These are phyloP conservation scores for Cantharis rustica DNA, from an alignment of 2,888 invertebrate species.

Conservation along the genomic window DNA sequence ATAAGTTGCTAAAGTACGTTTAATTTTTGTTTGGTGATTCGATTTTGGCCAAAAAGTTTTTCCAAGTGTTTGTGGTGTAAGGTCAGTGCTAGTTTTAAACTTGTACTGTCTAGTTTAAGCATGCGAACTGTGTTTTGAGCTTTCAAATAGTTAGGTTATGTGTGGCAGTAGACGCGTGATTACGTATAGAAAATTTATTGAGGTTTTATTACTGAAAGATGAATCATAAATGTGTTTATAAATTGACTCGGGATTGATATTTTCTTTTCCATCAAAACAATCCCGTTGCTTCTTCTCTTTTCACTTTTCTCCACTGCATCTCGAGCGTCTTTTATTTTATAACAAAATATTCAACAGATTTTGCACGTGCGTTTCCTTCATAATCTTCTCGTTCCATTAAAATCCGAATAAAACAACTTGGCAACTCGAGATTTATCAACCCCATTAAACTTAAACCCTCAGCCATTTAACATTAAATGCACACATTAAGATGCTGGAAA, in stretches of 20 bases:
- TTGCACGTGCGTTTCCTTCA: not conserved
- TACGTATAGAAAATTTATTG: conserved; percentile 35
- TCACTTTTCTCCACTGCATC: not conserved
- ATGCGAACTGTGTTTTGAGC: conserved; percentile 39
- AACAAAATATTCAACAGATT: not conserved
- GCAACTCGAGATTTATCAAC: not conserved
- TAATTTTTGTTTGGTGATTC: conserved; percentile 35
- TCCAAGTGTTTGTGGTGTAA: conserved; percentile 29
- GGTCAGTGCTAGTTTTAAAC: conserved; percentile 39
- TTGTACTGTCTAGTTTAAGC: conserved; percentile 37
- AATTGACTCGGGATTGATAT: conserved; percentile 12
- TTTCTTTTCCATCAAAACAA: not conserved
- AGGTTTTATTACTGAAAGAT: conserved; percentile 30
- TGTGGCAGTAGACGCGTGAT: conserved; percentile 35
- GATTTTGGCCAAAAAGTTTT: conserved; percentile 29
- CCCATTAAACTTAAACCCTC: not conserved
- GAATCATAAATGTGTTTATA: conserved; percentile 34
- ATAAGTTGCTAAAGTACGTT: conserved; percentile 46
- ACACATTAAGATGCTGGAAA: not conserved
- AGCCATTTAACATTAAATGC: not conserved
- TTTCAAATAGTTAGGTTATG: conserved; percentile 45
- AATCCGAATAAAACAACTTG: not conserved
- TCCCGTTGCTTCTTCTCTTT: not conserved
- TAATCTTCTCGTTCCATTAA: not conserved
- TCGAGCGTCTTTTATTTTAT: not conserved